phyloP scores from a whole-genome alignment of 2,797 vertebrate species.

The Tiaroga cobitis region DNA sequence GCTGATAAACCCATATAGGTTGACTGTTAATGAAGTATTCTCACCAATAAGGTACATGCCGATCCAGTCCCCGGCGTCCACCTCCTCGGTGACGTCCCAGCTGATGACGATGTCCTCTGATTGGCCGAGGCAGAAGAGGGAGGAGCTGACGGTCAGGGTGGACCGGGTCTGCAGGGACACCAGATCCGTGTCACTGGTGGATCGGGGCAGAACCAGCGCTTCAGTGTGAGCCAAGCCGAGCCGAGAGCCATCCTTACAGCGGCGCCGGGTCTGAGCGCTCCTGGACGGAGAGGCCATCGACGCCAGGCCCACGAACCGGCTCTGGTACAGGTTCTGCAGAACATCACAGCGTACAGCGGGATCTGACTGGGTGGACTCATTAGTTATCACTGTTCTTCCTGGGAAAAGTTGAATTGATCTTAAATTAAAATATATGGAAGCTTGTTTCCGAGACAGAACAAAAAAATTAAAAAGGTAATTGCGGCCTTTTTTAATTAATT shows the following conservation, averaged over 20 bases:
- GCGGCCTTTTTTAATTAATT: too few species aligned
- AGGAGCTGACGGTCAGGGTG: constrained; percentile 91
- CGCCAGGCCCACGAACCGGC: constrained; percentile 93
- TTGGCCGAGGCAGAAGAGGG: constrained; percentile 89
- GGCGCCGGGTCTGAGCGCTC: constrained; percentile 86
- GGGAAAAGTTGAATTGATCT: not conserved
- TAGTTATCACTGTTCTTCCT: not conserved
- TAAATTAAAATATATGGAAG: not conserved
- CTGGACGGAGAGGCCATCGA: constrained; percentile 95
- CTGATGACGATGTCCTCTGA: constrained; percentile 90
- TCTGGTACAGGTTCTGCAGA: constrained; percentile 95
- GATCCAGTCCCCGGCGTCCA: constrained; percentile 97
- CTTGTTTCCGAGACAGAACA: not conserved
- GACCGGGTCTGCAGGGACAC: constrained; percentile 92
- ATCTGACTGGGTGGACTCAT: not conserved
- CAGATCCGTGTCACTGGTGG: constrained; percentile 93
- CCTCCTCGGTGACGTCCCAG: constrained; percentile 99
- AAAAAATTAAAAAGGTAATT: too few species aligned
- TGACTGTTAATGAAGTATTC: constrained; percentile 50
- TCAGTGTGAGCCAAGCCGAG: constrained; percentile 88
- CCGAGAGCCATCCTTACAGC: constrained; percentile 87
- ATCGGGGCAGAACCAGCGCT: constrained; percentile 85
- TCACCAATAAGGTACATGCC: constrained; percentile 97
- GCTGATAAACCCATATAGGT: not conserved
- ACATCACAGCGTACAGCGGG: not conserved